Percentiles rank a stretch among this genome's conserved stretches.
These are phyloP conservation scores for Melospiza melodia DNA, from an alignment of 2,113 vertebrate species.

Conservation along the genomic window DNA sequence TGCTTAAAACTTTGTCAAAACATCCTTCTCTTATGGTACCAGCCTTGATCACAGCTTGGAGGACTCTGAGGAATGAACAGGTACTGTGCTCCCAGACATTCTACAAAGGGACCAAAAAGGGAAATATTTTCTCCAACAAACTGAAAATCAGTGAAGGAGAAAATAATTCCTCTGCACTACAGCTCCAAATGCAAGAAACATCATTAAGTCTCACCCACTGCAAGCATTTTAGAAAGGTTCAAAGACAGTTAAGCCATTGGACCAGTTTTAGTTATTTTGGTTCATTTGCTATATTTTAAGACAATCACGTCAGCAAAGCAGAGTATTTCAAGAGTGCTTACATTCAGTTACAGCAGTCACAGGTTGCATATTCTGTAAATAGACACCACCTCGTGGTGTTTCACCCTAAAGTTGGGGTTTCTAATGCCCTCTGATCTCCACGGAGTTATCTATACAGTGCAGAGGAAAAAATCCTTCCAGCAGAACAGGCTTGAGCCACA, in stretches of 20 bases:
- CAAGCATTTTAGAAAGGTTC: slow-evolving; percentile 28
- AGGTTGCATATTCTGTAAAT: slow-evolving; percentile 40
- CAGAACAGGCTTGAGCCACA: background rate
- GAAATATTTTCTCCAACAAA: background rate
- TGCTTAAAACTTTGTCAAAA: background rate
- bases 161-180: background rate
- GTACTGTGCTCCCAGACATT: background rate
- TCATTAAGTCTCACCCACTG: background rate
- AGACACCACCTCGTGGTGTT: slow-evolving; percentile 17
- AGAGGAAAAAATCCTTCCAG: slow-evolving; percentile 14
- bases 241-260: slow-evolving; percentile 45
- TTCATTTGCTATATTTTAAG: slow-evolving; percentile 53
- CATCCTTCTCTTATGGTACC: background rate
- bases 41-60: background rate
- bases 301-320: slow-evolving; percentile 43
- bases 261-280: slow-evolving; percentile 53
- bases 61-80: background rate
- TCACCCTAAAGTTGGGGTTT: slow-evolving; percentile 1
- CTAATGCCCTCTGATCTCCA: slow-evolving; percentile 46
- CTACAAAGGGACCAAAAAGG: background rate
- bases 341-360: slow-evolving; percentile 49
- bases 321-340: slow-evolving; percentile 44
- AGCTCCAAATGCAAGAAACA: slow-evolving; percentile 18
- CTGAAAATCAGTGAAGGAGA: background rate
- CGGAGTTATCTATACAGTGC: slow-evolving; percentile 28